Base-by-base conservation (phyloP, 1,140 invertebrate genomes). In the Nephila pilipes region DNA sequence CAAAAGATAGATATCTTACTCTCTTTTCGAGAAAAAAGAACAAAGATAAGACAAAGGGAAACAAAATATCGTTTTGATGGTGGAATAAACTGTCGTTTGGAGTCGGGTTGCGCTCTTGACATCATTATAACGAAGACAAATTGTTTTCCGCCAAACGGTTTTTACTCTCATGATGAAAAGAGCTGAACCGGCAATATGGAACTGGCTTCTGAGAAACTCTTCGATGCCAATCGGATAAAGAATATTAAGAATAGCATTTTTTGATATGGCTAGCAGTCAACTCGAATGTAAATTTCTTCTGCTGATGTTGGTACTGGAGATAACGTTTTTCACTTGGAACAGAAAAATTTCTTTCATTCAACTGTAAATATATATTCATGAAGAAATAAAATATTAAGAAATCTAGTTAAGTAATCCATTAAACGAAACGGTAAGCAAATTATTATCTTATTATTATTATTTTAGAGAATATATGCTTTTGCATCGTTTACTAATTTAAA, bases 111-210 rank as follows among this genome's bases (percentile, higher is more conserved):
- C 81, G 32, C 85, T 60, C 57, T 8, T 60, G 85, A 87, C 85
- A 57, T 87, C 85, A 87, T 54, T n/a, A 54, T 87, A 87, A 87
- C 57, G 57, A 87, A 87, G 85, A 87, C 85, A 87, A 87, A 87
- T 87, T 58, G 58, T 87, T 54, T 87, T 87, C 85, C 32, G 57
- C 85, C 85, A 87, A 87, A 87, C 85, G 85, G 29, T 60, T 87
- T 75, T 63, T 87, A 87, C 85, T 87, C 85, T 87, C 57, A 60
- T 32, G 58, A 36, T 2, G 57, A 87, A 63, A 60, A 63, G 22
- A n/a, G 32, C 8, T 60, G 85, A 87, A 63, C 36, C 32, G 16
- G 58, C 16, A 22, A 36, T 20, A 38, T 38, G 32, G 10, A 10
- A 12, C 18, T 36, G 54, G 22, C 80, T 4, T 25, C 6, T 20